Base-by-base conservation (phyloP, 2,113 vertebrate genomes). In the Isichthys henryi region DNA sequence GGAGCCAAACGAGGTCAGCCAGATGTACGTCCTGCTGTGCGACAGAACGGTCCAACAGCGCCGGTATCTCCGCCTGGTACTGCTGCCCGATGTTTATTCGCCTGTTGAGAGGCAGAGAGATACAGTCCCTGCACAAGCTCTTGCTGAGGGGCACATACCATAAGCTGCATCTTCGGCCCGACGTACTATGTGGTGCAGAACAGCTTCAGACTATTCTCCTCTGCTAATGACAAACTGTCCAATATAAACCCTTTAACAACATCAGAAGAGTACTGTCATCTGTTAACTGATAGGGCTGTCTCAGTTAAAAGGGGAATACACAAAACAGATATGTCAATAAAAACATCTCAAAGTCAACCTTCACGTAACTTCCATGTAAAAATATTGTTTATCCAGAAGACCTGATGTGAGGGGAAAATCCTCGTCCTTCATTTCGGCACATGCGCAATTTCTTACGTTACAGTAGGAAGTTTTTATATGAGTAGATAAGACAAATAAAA, bases 51-150 rank as follows among this genome's bases (percentile, higher is more conserved):
- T 97, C 97, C 92, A 96, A 95, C 82, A 98, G 95, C 31, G 94
- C 94, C 0, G 98, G 98, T 83, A 99, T 97, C 94, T 99, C 98
- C 0, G 98, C 98, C 93, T 99, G 98, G 95, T 99, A 99, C 46
- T 96, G 96, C 46, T 95, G 95, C 77, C 98, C 98, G 46, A 99
- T 98, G 8, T 99, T 99, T 93, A 99, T 99, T 91, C 98, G 96
- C 88, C 98, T 99, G 93, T 43, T 89, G 86, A 90, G 66, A 43
- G 43, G 19, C 10, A 39, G 43, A 13, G 13, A 88, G 19, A 23
- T 62, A 27, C 6, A 5, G n/a, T 27, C 39, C 48, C 82, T 8
- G 21, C 77, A 82, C 15, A 43, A 43, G 39, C 19, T 10, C 77
- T 21, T 17, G 43, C 80, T 83, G 6, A 48, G 45, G 77, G 21